Percentiles rank a stretch among this genome's conserved stretches.
Evolutionary conservation across 2,888 invertebrate genomes (phyloP).

Genomic region (Limenitis camilla): DNA sequence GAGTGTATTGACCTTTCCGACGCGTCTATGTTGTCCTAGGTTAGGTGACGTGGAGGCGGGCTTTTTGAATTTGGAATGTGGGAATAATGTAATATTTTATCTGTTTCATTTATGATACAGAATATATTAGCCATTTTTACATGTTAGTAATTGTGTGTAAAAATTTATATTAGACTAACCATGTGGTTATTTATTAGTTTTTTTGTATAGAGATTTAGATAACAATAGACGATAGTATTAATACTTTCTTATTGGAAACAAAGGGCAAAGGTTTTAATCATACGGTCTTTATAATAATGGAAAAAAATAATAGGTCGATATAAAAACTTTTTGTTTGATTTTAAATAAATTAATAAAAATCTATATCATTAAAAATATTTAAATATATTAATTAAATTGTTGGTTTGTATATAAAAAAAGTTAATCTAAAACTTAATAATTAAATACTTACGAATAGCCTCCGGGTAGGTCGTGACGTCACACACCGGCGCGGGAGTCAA

Average conservation of each 20-base stretch:
- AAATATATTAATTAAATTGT: no score
- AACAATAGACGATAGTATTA: no score
- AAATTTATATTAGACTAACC: neutral
- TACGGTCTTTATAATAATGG: no score
- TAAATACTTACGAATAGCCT: constrained; percentile 47
- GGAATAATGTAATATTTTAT: neutral
- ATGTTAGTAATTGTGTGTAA: neutral
- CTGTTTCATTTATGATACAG: neutral
- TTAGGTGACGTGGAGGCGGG: constrained; percentile 55
- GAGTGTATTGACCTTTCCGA: constrained; percentile 65
- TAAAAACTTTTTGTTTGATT: no score
- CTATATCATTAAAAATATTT: no score
- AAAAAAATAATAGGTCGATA: no score
- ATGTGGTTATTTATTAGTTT: no score
- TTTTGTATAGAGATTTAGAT: no score
- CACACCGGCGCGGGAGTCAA: constrained; percentile 35
- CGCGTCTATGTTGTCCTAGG: constrained; percentile 64
- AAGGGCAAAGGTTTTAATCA: neutral
- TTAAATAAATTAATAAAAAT: no score
- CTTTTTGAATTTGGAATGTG: constrained; percentile 13
- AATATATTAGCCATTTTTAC: neutral
- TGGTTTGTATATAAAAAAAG: neutral
- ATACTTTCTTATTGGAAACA: constrained; percentile 13
- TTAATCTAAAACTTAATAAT: constrained; percentile 2
- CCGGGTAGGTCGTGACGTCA: constrained; percentile 50